Conservation (phyloP, 2,113 vertebrate genomes). For the Copsychus sechellarum region DNA sequence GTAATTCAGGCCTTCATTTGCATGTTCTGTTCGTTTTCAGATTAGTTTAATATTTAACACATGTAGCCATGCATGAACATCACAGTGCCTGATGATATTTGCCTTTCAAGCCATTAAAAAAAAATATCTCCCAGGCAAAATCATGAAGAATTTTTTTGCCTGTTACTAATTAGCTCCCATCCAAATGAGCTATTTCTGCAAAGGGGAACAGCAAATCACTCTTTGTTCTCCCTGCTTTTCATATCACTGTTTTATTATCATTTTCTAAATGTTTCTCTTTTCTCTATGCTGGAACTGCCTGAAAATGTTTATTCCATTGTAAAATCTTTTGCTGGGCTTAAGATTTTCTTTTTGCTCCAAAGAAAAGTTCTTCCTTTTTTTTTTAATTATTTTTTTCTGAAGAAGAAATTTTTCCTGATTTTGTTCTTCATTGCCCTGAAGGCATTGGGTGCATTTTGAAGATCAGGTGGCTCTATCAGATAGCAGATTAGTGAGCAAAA, state of each 20-base stretch:
- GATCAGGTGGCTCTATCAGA: background rate
- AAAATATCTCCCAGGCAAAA: slow-evolving; percentile 40
- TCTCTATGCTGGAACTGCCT: background rate
- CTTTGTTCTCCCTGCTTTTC: slow-evolving; percentile 19
- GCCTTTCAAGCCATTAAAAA: slow-evolving; percentile 41
- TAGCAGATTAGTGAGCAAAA: background rate
- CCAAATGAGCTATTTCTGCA: background rate
- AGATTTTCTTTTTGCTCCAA: background rate
- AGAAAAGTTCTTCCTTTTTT: background rate
- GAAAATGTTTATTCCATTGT: background rate
- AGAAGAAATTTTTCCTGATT: background rate
- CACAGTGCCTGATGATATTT: slow-evolving; percentile 43
- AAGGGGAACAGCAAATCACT: background rate
- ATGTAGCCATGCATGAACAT: slow-evolving; percentile 28
- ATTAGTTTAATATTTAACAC: slow-evolving; percentile 52
- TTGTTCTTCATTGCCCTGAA: background rate
- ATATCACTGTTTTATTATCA: background rate
- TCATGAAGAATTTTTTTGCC: background rate
- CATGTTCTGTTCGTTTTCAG: background rate
- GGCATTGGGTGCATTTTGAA: background rate
- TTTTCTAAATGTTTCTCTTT: background rate
- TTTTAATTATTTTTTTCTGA: background rate
- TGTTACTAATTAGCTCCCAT: slow-evolving; percentile 40
- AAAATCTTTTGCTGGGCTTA: background rate
- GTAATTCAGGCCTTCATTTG: slow-evolving; percentile 36